A percentile compares a stretch with the other conserved stretches of the same genome.
Evolutionary conservation across 35 echinoderm and acorn worm genomes (phyloP).

Genomic region (Diadema setosum): DNA sequence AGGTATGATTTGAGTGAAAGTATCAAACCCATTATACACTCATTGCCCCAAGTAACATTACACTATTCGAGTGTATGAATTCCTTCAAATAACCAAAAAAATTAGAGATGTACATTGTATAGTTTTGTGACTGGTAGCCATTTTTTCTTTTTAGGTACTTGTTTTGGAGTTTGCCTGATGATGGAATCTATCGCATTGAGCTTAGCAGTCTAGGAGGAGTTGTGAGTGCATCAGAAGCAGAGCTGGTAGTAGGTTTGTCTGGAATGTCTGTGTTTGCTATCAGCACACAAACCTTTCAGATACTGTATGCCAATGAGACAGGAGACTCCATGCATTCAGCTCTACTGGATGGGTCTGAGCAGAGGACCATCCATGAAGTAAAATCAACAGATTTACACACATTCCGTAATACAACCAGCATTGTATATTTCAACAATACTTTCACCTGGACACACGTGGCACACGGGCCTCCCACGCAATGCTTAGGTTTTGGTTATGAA

Average conservation of each 20-base stretch:
- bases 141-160: constrained; percentile 55
- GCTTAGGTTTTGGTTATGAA: background rate
- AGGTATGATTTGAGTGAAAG: no score
- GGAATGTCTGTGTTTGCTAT: background rate
- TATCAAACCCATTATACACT: no score
- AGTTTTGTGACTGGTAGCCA: no score
- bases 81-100: no score
- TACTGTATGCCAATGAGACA: constrained; percentile 45
- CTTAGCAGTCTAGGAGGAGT: no score
- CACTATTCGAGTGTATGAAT: no score
- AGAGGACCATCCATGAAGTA: background rate
- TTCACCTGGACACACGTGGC: constrained; percentile 36
- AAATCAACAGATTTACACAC: background rate
- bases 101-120: no score
- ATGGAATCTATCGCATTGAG: constrained; percentile 53
- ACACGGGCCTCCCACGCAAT: background rate
- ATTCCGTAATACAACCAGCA: constrained; percentile 36
- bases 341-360: constrained; percentile 52
- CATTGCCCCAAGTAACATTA: no score
- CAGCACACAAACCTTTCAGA: constrained; percentile 25
- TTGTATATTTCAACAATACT: constrained; percentile 35
- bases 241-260: constrained; percentile 19
- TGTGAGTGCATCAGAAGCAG: no score
- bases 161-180: constrained; percentile 52
- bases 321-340: constrained; percentile 28